A percentile compares a stretch with the other conserved stretches of the same genome.
These are phyloP conservation scores for Scaptomyza flava DNA, from an alignment of 2,888 invertebrate genomes.

Conservation along the genomic window DNA sequence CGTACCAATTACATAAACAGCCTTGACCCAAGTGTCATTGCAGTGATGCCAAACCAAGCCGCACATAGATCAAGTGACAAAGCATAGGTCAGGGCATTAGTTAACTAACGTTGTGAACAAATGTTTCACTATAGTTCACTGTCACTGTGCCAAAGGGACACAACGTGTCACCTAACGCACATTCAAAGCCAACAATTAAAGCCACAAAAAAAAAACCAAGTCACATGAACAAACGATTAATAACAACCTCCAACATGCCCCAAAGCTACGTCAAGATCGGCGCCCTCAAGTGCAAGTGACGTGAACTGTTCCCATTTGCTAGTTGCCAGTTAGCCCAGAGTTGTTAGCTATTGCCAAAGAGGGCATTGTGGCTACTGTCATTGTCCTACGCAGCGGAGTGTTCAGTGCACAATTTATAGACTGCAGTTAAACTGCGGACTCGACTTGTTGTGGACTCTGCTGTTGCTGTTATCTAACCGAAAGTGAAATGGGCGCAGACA, in stretches of 20 bases:
- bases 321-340: not conserved
- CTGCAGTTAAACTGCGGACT: conserved; percentile 30
- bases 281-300: conserved; percentile 38
- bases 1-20: conserved; percentile 19
- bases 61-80: conserved; percentile 27
- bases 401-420: conserved; percentile 37
- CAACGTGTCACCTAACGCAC: conserved; percentile 32
- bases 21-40: conserved; percentile 59
- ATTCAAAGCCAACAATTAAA: conserved; percentile 29
- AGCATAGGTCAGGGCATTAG: conserved; percentile 42
- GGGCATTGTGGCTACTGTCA: conserved; percentile 33
- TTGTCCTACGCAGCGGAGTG: conserved; percentile 53
- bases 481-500: conserved; percentile 67
- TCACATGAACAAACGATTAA: conserved; percentile 29
- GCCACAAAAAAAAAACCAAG: conserved; percentile 5
- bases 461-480: conserved; percentile 65
- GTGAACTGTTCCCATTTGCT: conserved; percentile 51
- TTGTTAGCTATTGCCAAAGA: conserved; percentile 14
- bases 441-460: conserved; percentile 19
- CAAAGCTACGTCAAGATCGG: conserved; percentile 17
- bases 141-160: conserved; percentile 58
- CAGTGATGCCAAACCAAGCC: conserved; percentile 28
- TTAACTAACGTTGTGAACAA: conserved; percentile 54
- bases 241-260: conserved; percentile 19
- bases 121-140: conserved; percentile 59